Evolutionary conservation across 1,140 invertebrate species (phyloP), one percentile per base, ranked within the genome.

Genomic region (Phymastichus coffea): DNA sequence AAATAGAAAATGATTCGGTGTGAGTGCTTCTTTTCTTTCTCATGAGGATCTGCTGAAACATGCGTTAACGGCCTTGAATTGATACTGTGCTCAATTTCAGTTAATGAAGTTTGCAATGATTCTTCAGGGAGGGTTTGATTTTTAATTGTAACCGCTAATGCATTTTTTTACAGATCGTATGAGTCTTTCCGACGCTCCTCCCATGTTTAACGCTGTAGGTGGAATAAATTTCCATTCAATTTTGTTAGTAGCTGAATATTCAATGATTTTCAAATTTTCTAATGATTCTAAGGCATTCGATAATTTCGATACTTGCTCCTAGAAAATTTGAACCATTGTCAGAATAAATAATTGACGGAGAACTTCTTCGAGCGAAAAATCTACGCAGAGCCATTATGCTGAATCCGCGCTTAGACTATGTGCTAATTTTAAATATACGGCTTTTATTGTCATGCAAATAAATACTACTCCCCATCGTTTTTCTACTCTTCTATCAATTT

Each of bases 391-490:
- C 66, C 56, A 66, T 63, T n/a, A 71, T n/a, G 61, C 38, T 1
- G 67, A 64, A n/a, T 68, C 68, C 1, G 63, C 54, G 10, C 62
- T 65, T 4, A 70, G 56, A 26, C 44, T 38, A 17, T 30, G 4
- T 0, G 41, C 66, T n/a, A n/a, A n/a, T n/a, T n/a, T n/a, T n/a
- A n/a, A n/a, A n/a, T n/a, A n/a, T n/a, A n/a, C n/a, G n/a, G n/a
- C n/a, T n/a, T n/a, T n/a, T n/a, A n/a, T n/a, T n/a, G n/a, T n/a
- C n/a, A 69, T 0, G 64, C 66, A 15, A 71, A 71, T 6, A 82
- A 25, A n/a, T n/a, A n/a, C n/a, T n/a, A 62, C 68, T 7, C 73
- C 61, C 38, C 65, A 78, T 15, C 69, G 40, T 47, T 76, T 78
- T 12, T 70, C 60, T 10, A 15, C 55, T 1, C 63, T 48, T 49